These are phyloP conservation scores for Metopolophium dirhodum DNA, from an alignment of 1,140 invertebrate genomes.

Conservation along the genomic window DNA sequence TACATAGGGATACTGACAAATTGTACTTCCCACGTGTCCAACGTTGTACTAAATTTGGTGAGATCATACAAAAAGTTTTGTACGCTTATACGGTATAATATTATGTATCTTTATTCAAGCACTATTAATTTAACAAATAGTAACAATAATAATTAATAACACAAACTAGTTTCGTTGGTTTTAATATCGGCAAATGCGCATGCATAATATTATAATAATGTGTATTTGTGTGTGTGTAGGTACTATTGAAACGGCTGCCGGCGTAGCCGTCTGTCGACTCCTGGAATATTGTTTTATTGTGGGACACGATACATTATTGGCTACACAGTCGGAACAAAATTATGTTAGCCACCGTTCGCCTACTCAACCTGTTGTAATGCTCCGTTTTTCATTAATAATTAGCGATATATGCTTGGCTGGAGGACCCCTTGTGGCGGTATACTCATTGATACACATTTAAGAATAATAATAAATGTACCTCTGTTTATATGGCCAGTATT, in stretches of 20 bases:
- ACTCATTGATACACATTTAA: slow-evolving; percentile 38
- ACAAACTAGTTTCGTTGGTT: neutral
- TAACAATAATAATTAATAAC: neutral
- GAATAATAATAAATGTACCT: slow-evolving; percentile 27
- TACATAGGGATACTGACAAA: slow-evolving; percentile 22
- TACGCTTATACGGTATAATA: neutral
- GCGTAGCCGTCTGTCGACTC: slow-evolving; percentile 33
- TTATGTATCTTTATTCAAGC: neutral
- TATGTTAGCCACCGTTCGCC: slow-evolving; percentile 55
- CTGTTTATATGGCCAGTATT: neutral
- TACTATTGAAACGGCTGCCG: neutral
- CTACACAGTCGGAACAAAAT: slow-evolving; percentile 20
- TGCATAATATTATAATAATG: slow-evolving; percentile 4
- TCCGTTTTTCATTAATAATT: slow-evolving; percentile 55
- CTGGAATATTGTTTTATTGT: slow-evolving; percentile 45
- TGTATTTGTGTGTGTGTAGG: neutral
- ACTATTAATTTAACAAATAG: slow-evolving; percentile 12
- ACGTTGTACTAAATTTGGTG: neutral
- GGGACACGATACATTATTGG: slow-evolving; percentile 46
- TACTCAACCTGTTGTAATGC: slow-evolving; percentile 52
- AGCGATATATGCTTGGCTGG: slow-evolving; percentile 21
- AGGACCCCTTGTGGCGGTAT: slow-evolving; percentile 40
- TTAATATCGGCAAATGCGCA: neutral
- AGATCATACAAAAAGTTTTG: neutral
- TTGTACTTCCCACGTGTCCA: neutral